phyloP scores from a whole-genome alignment of 2,888 invertebrate species.

The Sphecodes monilicornis region DNA sequence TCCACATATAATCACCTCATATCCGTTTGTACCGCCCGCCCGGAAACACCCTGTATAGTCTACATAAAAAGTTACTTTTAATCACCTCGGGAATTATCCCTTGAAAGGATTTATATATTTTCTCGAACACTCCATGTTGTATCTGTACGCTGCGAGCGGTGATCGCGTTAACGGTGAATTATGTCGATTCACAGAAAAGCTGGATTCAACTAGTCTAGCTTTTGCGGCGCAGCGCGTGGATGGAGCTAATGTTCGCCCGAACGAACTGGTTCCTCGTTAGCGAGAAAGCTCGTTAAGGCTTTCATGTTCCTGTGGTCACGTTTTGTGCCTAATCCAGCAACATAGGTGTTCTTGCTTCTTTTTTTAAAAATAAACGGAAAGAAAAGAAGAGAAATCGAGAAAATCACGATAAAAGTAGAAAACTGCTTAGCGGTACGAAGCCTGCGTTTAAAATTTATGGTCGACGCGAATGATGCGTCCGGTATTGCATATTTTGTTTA shows the following conservation, averaged over 20 bases:
- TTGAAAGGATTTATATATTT: not conserved
- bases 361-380: not conserved
- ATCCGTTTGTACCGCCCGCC: too few relatives aligned
- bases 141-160: slow-evolving; percentile 33
- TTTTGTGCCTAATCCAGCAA: slow-evolving; percentile 37
- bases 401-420: not conserved
- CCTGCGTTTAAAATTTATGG: slow-evolving; percentile 19
- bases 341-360: slow-evolving; percentile 10
- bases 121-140: too few relatives aligned
- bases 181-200: slow-evolving; percentile 43
- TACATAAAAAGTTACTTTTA: too few relatives aligned
- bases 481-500: slow-evolving; percentile 11
- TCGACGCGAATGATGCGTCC: not conserved
- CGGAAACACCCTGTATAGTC: too few relatives aligned
- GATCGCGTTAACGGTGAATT: slow-evolving; percentile 46
- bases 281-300: slow-evolving; percentile 61
- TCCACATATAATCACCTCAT: too few relatives aligned
- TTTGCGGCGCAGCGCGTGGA: not conserved
- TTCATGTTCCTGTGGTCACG: slow-evolving; percentile 61
- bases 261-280: slow-evolving; percentile 61
- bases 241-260: slow-evolving; percentile 49
- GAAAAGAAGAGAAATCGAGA: not conserved
- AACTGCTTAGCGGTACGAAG: not conserved
- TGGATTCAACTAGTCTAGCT: slow-evolving; percentile 44
- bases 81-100: too few relatives aligned